These are phyloP conservation scores for Rhabditophanes sp. DNA, from an alignment of 2,888 invertebrate species.

Conservation along the genomic window DNA sequence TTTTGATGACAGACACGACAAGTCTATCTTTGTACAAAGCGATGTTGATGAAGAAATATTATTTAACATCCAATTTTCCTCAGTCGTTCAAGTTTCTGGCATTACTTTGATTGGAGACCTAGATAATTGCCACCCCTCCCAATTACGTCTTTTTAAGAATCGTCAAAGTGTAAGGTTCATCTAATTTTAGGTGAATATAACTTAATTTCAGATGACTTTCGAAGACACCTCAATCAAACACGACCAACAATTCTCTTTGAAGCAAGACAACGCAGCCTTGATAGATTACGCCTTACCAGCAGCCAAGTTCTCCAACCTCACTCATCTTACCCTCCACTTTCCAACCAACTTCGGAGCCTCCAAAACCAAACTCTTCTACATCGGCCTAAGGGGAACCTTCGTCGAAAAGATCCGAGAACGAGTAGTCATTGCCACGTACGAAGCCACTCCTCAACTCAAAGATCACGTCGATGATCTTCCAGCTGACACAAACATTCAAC, in stretches of 20 bases:
- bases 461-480: conserved; percentile 40
- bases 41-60: conserved; percentile 86
- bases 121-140: conserved; percentile 66
- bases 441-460: conserved; percentile 31
- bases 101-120: conserved; percentile 78
- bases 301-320: conserved; percentile 73
- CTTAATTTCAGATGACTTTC: conserved; percentile 67
- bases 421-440: conserved; percentile 41
- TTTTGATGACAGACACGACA: conserved; percentile 15
- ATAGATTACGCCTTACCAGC: conserved; percentile 48
- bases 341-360: conserved; percentile 72
- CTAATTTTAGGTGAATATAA: not conserved
- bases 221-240: conserved; percentile 58
- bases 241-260: conserved; percentile 37
- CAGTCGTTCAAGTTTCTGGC: conserved; percentile 74
- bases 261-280: conserved; percentile 21
- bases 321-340: conserved; percentile 75
- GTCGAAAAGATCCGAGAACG: conserved; percentile 25
- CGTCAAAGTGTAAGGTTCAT: conserved; percentile 20
- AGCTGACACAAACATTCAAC: conserved; percentile 19
- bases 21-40: conserved; percentile 60
- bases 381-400: conserved; percentile 85
- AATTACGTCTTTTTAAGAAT: conserved; percentile 60
- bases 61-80: conserved; percentile 91
- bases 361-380: conserved; percentile 62